Percentiles rank a stretch among this genome's conserved stretches.
Evolutionary conservation across 2,888 invertebrate genomes (phyloP).

Genomic region (Ctenicera cuprea): DNA sequence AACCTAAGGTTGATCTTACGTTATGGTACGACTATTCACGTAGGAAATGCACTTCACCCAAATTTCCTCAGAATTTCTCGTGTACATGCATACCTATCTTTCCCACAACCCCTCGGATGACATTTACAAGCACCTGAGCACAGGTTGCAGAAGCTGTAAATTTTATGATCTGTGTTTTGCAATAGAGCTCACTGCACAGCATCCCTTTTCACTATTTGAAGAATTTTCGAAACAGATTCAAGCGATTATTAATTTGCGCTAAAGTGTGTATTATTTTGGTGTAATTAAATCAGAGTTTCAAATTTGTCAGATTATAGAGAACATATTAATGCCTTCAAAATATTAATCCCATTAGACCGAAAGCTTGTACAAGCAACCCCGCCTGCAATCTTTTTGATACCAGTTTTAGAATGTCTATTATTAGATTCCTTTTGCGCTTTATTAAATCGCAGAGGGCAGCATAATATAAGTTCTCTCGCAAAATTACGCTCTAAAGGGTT

Average conservation of each 20-base stretch:
- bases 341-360: slow-evolving; percentile 50
- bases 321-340: slow-evolving; percentile 46
- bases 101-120: neutral
- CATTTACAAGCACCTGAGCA: neutral
- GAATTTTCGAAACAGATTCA: too few relatives aligned
- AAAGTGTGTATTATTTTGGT: too few relatives aligned
- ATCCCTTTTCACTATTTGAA: too few relatives aligned
- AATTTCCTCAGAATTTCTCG: neutral
- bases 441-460: slow-evolving; percentile 49
- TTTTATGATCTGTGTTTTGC: neutral
- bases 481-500: slow-evolving; percentile 40
- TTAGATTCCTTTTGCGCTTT: slow-evolving; percentile 53
- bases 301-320: slow-evolving; percentile 46
- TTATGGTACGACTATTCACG: neutral
- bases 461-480: slow-evolving; percentile 31
- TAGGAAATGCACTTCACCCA: neutral
- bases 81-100: slow-evolving; percentile 1
- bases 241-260: too few relatives aligned
- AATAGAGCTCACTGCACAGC: too few relatives aligned
- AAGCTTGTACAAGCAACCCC: slow-evolving; percentile 40
- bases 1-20: slow-evolving; percentile 1
- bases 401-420: slow-evolving; percentile 52
- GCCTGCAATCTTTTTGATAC: slow-evolving; percentile 49
- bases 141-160: neutral
- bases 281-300: neutral